Percentiles rank a stretch among this genome's conserved stretches.
phyloP scores from a whole-genome alignment of 2,888 invertebrate genomes.

The Scaptomyza parva region DNA sequence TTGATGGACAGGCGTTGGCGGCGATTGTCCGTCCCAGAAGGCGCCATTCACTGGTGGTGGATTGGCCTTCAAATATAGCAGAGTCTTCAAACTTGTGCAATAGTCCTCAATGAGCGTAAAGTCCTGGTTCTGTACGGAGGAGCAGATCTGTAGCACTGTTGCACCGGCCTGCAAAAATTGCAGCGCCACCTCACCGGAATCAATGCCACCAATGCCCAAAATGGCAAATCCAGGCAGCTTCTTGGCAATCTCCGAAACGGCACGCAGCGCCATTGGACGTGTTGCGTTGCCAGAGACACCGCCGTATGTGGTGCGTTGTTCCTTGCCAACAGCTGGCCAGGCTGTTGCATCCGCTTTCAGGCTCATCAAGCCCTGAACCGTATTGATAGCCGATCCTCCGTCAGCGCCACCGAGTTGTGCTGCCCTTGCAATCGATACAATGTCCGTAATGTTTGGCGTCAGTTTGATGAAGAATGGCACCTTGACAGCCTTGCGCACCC shows the following conservation, averaged over 20 bases:
- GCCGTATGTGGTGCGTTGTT: constrained; percentile 95
- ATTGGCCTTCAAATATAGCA: constrained; percentile 91
- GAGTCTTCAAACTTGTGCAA: constrained; percentile 93
- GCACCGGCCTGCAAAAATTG: constrained; percentile 98
- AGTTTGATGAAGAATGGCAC: constrained; percentile 99
- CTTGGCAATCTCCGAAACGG: constrained; percentile 94
- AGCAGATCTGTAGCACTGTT: constrained; percentile 96
- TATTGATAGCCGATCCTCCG: constrained; percentile 99
- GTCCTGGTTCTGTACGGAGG: constrained; percentile 99
- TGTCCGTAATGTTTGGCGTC: constrained; percentile 98
- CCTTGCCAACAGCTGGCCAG: constrained; percentile 95
- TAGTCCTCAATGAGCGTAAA: constrained; percentile 99
- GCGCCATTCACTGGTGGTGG: constrained; percentile 86
- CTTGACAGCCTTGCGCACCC: constrained; percentile 94
- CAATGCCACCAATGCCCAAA: constrained; percentile 98
- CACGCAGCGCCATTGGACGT: constrained; percentile 95
- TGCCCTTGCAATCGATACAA: constrained; percentile 94
- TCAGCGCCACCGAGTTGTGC: constrained; percentile 96
- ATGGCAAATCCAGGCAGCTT: constrained; percentile 95
- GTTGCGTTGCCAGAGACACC: constrained; percentile 98
- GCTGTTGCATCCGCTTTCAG: constrained; percentile 92
- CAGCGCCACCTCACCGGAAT: constrained; percentile 97
- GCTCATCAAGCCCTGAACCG: constrained; percentile 97
- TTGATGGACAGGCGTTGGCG: constrained; percentile 95
- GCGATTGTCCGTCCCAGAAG: constrained; percentile 97